Evolutionary conservation across 2,113 vertebrate species (phyloP), one percentile per base, ranked within the genome.

Genomic region (Anthoscopus minutus): DNA sequence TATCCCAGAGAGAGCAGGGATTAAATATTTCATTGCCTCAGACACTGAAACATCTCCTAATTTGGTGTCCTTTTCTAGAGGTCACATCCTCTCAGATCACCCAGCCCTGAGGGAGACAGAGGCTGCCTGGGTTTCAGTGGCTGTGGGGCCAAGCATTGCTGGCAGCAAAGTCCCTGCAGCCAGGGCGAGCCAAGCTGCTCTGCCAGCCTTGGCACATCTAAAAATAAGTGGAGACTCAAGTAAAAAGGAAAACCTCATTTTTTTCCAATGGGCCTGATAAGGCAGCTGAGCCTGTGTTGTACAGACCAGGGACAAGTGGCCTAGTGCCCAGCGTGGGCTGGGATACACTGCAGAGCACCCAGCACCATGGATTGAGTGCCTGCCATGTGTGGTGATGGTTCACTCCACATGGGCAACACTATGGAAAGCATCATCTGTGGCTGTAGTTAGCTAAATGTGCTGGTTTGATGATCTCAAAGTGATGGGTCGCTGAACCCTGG

Each of bases 81-180:
- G 85, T 82, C 79, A 70, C 14, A 20, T 88, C 65, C 74, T 85
- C 45, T 50, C 7, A 4, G 42, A 31, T 65, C 0, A 7, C 38
- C 23, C 28, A 57, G 78, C 45, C 62, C 38, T 7, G 23, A 53
- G 53, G 48, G 35, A 56, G 31, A 71, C 60, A 80, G 74, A 66
- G 72, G 42, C 65, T 62, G 64, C 28, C 42, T 38, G 72, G 10
- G 24, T 30, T 92, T 45, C 70, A 47, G 81, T 54, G 58, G 33
- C 37, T 0, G 0, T 0, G 0, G 65, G 69, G 33, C 67, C 5
- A 7, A 35, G 31, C 42, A 50, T 10, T 2, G 31, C 81, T 1
- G 2, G 48, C 2, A 2, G 72, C 76, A 51, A 73, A 62, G 33
- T 28, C 67, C 54, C 51, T 40, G 47, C 45, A 86, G 60, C 51